Conservation (phyloP, 1,140 invertebrate species). For the Colletes latitarsis region DNA sequence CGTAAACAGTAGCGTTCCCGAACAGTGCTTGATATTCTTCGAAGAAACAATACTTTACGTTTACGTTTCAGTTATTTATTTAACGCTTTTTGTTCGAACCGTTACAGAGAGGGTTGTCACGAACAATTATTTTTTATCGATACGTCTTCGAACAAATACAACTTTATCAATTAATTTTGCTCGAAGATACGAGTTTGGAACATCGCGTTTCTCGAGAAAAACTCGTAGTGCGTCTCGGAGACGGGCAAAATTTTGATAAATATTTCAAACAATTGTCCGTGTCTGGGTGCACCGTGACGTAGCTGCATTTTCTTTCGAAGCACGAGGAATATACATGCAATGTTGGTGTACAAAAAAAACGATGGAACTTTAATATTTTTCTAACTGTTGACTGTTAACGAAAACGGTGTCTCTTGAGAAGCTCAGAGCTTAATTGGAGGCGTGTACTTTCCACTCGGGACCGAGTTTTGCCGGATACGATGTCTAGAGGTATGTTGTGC, state of each 20-base stretch:
- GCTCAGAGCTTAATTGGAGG: not conserved
- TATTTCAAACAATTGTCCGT: too few species aligned
- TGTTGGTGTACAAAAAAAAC: slow-evolving; percentile 3
- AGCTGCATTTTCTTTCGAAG: not conserved
- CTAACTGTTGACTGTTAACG: slow-evolving; percentile 7
- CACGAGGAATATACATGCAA: not conserved
- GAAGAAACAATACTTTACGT: not conserved
- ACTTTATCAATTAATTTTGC: too few species aligned
- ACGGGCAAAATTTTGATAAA: too few species aligned
- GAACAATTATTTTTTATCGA: too few species aligned
- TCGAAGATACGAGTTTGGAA: too few species aligned
- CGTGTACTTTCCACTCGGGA: not conserved
- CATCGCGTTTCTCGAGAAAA: not conserved
- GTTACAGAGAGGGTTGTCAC: too few species aligned
- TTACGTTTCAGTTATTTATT: not conserved
- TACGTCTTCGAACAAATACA: too few species aligned
- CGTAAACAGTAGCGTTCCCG: not conserved
- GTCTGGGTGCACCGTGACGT: not conserved
- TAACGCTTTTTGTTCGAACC: not conserved
- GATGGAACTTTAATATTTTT: slow-evolving; percentile 22
- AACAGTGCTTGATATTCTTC: too few species aligned
- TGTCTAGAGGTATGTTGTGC: slow-evolving; percentile 16
- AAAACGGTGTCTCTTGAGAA: not conserved
- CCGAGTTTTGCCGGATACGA: slow-evolving; percentile 16
- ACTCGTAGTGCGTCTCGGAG: too few species aligned